Percentiles rank a stretch among this genome's conserved stretches.
Evolutionary conservation across 1,140 invertebrate genomes (phyloP).

Genomic region (Brachionus koreanus): DNA sequence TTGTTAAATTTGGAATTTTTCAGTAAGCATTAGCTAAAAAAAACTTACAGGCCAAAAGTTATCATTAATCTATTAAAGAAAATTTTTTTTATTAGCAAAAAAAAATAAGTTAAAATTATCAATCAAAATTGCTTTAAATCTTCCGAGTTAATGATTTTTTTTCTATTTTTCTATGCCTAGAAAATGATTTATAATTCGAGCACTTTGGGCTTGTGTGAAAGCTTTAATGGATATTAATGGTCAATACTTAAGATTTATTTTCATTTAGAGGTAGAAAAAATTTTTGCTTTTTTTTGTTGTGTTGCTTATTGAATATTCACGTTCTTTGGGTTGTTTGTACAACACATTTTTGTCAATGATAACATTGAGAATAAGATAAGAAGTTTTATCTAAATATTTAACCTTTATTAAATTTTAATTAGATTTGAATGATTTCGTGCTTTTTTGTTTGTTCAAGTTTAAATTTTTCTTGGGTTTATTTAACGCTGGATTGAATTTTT

Average conservation of each 20-base stretch:
- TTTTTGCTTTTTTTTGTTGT: neutral
- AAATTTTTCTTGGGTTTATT: neutral
- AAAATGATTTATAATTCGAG: neutral
- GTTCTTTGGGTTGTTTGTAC: neutral
- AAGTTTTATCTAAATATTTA: conserved; percentile 4
- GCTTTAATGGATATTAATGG: conserved; percentile 3
- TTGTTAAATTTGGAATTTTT: neutral
- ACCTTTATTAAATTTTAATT: conserved; percentile 6
- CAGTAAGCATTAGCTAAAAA: no score
- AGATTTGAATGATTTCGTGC: neutral
- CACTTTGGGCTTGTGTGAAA: neutral
- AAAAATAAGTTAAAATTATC: neutral
- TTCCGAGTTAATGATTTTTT: neutral
- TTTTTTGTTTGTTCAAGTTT: neutral
- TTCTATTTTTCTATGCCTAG: neutral
- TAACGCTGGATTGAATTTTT: neutral
- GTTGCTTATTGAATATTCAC: neutral
- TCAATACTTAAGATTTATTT: neutral
- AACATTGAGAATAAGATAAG: neutral
- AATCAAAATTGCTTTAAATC: neutral
- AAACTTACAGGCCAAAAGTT: neutral
- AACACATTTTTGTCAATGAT: neutral
- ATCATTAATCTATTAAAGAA: neutral
- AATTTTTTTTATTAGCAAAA: neutral
- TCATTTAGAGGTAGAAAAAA: neutral